These are phyloP conservation scores for Stomorhina lunata DNA, from an alignment of 2,888 invertebrate species.

Conservation along the genomic window DNA sequence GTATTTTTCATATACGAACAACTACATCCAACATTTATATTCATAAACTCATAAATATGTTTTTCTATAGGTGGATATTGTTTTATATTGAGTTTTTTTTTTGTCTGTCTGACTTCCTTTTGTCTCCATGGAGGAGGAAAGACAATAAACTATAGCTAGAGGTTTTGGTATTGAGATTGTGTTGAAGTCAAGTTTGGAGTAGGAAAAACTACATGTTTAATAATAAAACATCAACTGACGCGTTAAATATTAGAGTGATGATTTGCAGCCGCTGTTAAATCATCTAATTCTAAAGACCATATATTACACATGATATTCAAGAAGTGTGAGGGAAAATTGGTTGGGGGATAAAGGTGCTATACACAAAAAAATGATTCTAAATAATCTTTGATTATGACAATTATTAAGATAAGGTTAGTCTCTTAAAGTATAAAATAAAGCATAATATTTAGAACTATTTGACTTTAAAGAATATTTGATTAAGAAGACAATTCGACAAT, in stretches of 20 bases:
- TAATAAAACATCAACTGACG: conserved; percentile 63
- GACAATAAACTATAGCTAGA: not conserved
- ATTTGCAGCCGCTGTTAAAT: conserved; percentile 79
- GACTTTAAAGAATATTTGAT: too few species aligned
- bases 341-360: not conserved
- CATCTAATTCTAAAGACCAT: conserved; percentile 72
- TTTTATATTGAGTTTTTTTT: conserved; percentile 47
- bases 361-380: not conserved
- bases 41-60: conserved; percentile 47
- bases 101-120: not conserved
- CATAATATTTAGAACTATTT: too few species aligned
- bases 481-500: too few species aligned
- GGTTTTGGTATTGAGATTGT: not conserved
- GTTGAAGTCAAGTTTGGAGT: not conserved
- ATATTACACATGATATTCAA: conserved; percentile 69
- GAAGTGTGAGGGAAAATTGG: not conserved
- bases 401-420: too few species aligned
- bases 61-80: conserved; percentile 2
- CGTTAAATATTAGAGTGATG: conserved; percentile 70
- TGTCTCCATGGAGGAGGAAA: not conserved
- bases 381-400: too few species aligned
- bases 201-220: conserved; percentile 35
- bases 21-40: conserved; percentile 56
- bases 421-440: too few species aligned
- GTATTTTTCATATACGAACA: not conserved